Evolutionary conservation across 2,888 invertebrate genomes (phyloP).

Genomic region (Lingula anatina): DNA sequence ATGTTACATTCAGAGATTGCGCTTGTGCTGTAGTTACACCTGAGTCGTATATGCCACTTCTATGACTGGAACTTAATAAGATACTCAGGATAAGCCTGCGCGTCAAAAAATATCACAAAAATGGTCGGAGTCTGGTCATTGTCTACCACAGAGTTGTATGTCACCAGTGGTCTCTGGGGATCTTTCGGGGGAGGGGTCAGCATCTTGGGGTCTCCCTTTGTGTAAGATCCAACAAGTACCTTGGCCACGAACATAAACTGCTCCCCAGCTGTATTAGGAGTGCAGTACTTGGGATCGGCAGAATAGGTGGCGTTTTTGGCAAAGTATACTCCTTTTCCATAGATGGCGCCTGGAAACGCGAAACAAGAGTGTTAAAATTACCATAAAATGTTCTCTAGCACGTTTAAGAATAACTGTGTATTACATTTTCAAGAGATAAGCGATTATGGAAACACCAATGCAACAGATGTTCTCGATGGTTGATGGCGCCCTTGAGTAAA

Average conservation of each 20-base stretch:
- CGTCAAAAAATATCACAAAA: conserved; percentile 27
- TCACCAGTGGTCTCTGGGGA: conserved; percentile 12
- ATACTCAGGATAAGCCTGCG: conserved; percentile 32
- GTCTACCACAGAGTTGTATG: conserved; percentile 33
- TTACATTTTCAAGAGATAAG: no score
- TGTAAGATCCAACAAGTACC: conserved; percentile 29
- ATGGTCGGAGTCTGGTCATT: conserved; percentile 17
- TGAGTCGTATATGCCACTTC: no score
- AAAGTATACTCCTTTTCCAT: conserved; percentile 30
- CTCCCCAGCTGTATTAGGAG: neutral
- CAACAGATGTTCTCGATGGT: no score
- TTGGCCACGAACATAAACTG: conserved; percentile 25
- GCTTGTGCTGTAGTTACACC: no score
- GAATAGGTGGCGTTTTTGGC: conserved; percentile 21
- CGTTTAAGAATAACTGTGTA: no score
- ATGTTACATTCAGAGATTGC: no score
- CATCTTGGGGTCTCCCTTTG: conserved; percentile 13
- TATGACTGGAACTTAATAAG: no score
- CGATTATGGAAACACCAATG: no score
- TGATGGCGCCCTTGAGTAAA: no score
- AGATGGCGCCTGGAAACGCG: no score
- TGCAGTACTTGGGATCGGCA: conserved; percentile 17
- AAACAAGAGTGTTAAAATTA: no score
- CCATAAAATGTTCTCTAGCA: no score
- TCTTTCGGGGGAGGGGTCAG: conserved; percentile 21